These are phyloP conservation scores for Melanerpes aurifrons DNA, from an alignment of 2,113 vertebrate genomes.

Conservation along the genomic window DNA sequence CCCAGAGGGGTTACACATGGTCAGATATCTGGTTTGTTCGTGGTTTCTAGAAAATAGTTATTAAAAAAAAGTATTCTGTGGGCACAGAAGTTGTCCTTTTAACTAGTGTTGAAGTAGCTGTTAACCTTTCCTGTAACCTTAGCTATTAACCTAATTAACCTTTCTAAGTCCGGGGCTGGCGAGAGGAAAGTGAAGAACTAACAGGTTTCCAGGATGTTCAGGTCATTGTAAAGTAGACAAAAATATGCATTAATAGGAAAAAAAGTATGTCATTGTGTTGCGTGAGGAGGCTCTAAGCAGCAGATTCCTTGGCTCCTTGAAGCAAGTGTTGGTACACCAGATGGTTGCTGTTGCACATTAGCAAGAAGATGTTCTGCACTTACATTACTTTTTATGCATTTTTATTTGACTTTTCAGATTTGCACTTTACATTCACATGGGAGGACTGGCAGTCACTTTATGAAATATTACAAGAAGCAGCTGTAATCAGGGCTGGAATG, in stretches of 20 bases:
- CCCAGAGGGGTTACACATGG: not conserved
- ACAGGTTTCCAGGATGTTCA: not conserved
- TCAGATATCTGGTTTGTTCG: not conserved
- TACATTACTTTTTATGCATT: not conserved
- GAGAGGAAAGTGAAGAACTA: not conserved
- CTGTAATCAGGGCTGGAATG: not conserved
- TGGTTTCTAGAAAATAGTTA: not conserved
- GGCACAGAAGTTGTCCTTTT: not conserved
- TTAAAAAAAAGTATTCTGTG: not conserved
- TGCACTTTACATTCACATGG: conserved; percentile 5
- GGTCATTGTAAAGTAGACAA: not conserved
- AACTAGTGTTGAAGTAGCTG: not conserved
- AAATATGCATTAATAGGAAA: not conserved
- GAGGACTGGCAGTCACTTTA: not conserved
- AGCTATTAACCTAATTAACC: too few species aligned
- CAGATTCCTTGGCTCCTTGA: not conserved
- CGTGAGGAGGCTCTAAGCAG: not conserved
- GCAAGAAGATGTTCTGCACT: not conserved
- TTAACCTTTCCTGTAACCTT: too few species aligned
- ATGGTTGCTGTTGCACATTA: not conserved
- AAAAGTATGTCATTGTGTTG: rapidly evolving
- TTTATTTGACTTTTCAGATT: conserved; percentile 51
- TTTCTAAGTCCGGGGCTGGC: not conserved
- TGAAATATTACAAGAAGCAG: conserved; percentile 17
- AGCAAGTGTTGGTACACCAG: not conserved